phyloP scores from a whole-genome alignment of 1,140 invertebrate species.

The Drosophila orena region DNA sequence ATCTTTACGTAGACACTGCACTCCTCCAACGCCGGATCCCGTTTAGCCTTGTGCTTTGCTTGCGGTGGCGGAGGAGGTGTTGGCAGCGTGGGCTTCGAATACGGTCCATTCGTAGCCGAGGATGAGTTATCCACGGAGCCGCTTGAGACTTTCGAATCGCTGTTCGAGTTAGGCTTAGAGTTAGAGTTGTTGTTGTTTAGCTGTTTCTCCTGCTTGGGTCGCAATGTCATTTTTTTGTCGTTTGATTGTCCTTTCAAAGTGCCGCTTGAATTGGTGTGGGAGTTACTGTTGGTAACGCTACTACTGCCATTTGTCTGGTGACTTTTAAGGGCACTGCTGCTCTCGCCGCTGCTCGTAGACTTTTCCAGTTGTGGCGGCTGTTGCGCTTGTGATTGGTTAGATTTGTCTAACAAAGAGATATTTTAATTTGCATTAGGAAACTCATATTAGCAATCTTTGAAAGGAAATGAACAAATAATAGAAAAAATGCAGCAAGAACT shows the following conservation, averaged over 20 bases:
- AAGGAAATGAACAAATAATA: neutral
- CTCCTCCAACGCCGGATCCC: conserved; percentile 93
- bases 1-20: conserved; percentile 97
- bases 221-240: conserved; percentile 58
- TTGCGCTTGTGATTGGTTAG: conserved; percentile 66
- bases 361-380: conserved; percentile 52
- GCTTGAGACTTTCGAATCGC: conserved; percentile 80
- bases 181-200: conserved; percentile 68
- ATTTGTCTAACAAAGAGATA: conserved; percentile 47
- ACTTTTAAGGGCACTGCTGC: conserved; percentile 27
- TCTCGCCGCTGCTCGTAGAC: conserved; percentile 64
- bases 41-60: conserved; percentile 64
- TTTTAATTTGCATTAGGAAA: neutral
- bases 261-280: conserved; percentile 56
- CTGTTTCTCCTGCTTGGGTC: conserved; percentile 55
- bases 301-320: conserved; percentile 45
- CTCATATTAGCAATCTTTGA: neutral
- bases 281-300: conserved; percentile 47
- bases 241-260: conserved; percentile 79
- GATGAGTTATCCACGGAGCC: conserved; percentile 47
- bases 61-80: conserved; percentile 54
- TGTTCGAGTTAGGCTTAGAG: conserved; percentile 70
- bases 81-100: conserved; percentile 63
- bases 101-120: conserved; percentile 74
- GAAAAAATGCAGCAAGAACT: neutral